Percentiles rank a stretch among this genome's conserved stretches.
These are phyloP conservation scores for Montipora foliosa DNA, from an alignment of 64 coral and sea anemone genomes.

Conservation along the genomic window DNA sequence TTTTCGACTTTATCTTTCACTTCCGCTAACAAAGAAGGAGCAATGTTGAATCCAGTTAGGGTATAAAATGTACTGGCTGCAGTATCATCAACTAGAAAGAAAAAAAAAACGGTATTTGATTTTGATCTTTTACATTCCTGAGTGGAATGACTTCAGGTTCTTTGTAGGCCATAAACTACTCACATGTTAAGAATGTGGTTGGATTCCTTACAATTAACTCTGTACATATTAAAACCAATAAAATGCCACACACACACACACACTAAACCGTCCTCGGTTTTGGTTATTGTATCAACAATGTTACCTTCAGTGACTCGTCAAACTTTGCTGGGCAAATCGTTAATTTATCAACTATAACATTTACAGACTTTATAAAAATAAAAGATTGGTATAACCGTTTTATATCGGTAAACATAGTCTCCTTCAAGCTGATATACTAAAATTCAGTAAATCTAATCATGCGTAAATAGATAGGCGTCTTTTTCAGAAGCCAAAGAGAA, in stretches of 20 bases:
- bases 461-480: too few species aligned
- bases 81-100: not conserved
- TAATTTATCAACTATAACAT: too few species aligned
- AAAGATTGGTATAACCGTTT: too few species aligned
- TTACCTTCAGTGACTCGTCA: too few species aligned
- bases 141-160: constrained; percentile 38
- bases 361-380: too few species aligned
- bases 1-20: not conserved
- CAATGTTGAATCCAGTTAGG: not conserved
- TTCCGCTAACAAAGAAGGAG: not conserved
- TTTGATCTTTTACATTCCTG: constrained; percentile 26
- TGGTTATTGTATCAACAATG: not conserved
- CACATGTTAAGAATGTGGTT: constrained; percentile 9
- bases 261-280: not conserved
- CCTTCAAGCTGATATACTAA: too few species aligned
- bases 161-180: constrained; percentile 19
- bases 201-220: constrained; percentile 6
- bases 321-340: too few species aligned
- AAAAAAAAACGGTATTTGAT: not conserved
- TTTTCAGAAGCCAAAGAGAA: too few species aligned
- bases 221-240: not conserved
- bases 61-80: not conserved
- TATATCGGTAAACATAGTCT: too few species aligned
- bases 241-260: not conserved
- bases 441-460: too few species aligned